These are phyloP conservation scores for Actenoides lindsayi DNA, from an alignment of 2,113 vertebrate species.

Conservation along the genomic window DNA sequence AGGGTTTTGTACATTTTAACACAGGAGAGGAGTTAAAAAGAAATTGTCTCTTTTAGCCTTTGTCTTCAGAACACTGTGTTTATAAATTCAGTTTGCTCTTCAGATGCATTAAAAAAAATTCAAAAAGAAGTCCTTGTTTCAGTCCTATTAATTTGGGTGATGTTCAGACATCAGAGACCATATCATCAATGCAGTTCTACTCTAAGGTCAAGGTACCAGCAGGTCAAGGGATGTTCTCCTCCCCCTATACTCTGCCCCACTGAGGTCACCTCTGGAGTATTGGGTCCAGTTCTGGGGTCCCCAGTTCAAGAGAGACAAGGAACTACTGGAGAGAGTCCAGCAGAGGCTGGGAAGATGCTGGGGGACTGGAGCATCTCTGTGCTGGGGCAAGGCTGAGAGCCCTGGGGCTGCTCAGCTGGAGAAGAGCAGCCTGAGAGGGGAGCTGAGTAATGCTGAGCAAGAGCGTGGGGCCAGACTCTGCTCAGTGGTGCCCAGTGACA, in stretches of 20 bases:
- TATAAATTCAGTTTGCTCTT: neutral
- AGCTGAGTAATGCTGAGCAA: no score
- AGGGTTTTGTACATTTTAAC: neutral
- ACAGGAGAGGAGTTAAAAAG: neutral
- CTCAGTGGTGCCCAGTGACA: no score
- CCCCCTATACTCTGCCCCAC: neutral
- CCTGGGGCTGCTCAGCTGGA: neutral
- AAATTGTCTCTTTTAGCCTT: neutral
- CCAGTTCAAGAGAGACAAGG: neutral
- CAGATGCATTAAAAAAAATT: neutral
- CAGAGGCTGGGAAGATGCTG: neutral
- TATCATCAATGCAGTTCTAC: fast-evolving
- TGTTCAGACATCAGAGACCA: neutral
- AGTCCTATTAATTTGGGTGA: neutral
- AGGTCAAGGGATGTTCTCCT: neutral
- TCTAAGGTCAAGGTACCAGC: neutral
- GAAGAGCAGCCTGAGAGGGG: no score
- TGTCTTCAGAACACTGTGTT: neutral
- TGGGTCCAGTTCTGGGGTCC: neutral
- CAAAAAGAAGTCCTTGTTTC: neutral
- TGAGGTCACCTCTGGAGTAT: no score
- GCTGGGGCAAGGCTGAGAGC: neutral
- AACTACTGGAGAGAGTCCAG: neutral
- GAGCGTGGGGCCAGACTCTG: neutral
- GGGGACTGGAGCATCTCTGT: neutral